Evolutionary conservation across 2,888 invertebrate genomes (phyloP).

Genomic region (Eristalis pertinax): DNA sequence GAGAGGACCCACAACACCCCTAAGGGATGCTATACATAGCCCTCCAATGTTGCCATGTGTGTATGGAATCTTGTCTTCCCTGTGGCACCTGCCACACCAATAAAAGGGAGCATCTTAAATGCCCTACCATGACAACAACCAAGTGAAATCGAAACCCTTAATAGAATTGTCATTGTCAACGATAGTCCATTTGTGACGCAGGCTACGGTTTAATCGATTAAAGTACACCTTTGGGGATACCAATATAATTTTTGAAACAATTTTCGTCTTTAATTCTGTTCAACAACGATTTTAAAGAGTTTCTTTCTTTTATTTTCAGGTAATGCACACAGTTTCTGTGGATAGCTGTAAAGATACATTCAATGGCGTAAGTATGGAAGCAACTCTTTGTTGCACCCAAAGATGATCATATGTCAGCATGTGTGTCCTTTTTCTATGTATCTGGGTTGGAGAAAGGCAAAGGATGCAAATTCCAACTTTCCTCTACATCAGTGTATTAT

Average conservation of each 20-base stretch:
- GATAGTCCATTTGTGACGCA: not conserved
- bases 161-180: slow-evolving; percentile 49
- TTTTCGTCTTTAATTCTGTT: not conserved
- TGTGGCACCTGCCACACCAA: slow-evolving; percentile 58
- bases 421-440: no score
- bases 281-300: slow-evolving; percentile 8
- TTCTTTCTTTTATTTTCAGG: slow-evolving; percentile 45
- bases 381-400: not conserved
- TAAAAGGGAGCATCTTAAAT: slow-evolving; percentile 52
- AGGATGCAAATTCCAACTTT: not conserved
- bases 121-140: slow-evolving; percentile 16
- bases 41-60: slow-evolving; percentile 13
- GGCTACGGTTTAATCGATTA: slow-evolving; percentile 38
- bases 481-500: not conserved
- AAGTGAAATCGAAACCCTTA: slow-evolving; percentile 49
- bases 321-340: not conserved
- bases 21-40: slow-evolving; percentile 32
- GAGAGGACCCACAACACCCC: not conserved
- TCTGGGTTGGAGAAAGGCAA: not conserved
- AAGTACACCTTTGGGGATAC: slow-evolving; percentile 39
- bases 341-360: not conserved
- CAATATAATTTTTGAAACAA: slow-evolving; percentile 25
- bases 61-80: slow-evolving; percentile 35
- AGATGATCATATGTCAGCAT: no score
- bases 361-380: not conserved